Evolutionary conservation across 2,888 invertebrate genomes (phyloP), one percentile per base, ranked within the genome.

Genomic region (Anorthoa munda): DNA sequence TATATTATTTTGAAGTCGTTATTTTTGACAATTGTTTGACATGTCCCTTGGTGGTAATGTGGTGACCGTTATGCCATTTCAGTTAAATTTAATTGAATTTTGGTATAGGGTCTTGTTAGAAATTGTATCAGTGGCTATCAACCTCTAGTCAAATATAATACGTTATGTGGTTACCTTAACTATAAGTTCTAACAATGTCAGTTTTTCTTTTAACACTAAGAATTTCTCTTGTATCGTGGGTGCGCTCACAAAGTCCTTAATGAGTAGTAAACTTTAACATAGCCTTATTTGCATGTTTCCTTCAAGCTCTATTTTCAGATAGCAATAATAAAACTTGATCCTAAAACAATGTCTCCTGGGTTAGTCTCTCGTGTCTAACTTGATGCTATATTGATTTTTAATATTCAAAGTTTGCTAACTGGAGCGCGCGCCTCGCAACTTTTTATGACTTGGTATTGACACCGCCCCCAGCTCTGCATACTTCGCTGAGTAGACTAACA

Each of bases 331-430:
- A 63, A 66, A 67, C 26, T 65, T 66, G n/a, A 31, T 65, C 18
- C 56, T 53, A 48, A 46, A 66, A 83, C 50, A 75, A 70, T 67
- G 46, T 79, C 53, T 51, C 55, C 21, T 11, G 64, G 15, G 26
- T 73, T 46, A 65, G 60, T 13, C 50, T 48, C 21, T 39, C 4
- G 13, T 51, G 50, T 70, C 71, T 75, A 83, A 70, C 83, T 82
- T 66, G 58, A 58, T 67, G 70, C 67, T 75, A 68, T 83, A 81
- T 83, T 81, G 80, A 83, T 83, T 79, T 81, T 79, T 81, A 81
- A 81, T 83, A 81, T 79, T 71, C 67, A 79, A 81, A 81, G 80
- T 83, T 83, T 70, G 70, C 80, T 70, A 83, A 81, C 80, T 83
- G 70, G 83, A 75, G 66, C 70, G 75, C 65, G 56, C 70, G 50